phyloP scores from a whole-genome alignment of 2,888 invertebrate species.

The Tenthredo amoena region DNA sequence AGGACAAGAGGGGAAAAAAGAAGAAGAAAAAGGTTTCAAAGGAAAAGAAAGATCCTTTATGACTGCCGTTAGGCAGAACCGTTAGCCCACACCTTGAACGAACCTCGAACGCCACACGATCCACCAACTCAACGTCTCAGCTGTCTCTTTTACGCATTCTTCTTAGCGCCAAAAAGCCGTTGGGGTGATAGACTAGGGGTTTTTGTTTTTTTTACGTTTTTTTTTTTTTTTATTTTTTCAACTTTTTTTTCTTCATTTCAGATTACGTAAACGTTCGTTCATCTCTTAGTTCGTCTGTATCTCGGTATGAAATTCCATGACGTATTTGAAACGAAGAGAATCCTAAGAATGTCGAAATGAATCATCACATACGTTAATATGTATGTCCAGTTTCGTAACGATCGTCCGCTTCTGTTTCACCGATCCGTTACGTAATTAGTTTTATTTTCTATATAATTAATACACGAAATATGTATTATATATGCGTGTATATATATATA shows the following conservation, averaged over 20 bases:
- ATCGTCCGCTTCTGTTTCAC: background rate
- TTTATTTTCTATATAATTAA: background rate
- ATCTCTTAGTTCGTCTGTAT: background rate
- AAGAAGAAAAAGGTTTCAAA: slow-evolving; percentile 4
- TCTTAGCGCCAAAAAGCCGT: slow-evolving; percentile 27
- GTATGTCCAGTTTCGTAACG: background rate
- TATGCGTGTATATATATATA: background rate
- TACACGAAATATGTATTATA: background rate
- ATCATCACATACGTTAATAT: background rate
- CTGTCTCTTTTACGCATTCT: slow-evolving; percentile 28
- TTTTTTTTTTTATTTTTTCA: background rate
- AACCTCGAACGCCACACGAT: slow-evolving; percentile 19
- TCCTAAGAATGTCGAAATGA: background rate
- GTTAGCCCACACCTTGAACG: slow-evolving; percentile 48
- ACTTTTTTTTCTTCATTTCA: background rate
- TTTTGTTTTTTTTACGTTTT: background rate
- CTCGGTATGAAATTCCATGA: background rate
- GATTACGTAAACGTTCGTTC: slow-evolving; percentile 1
- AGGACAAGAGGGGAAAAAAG: background rate
- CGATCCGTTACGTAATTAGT: background rate
- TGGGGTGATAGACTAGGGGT: slow-evolving; percentile 18
- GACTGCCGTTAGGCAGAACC: slow-evolving; percentile 43
- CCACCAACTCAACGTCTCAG: slow-evolving; percentile 31
- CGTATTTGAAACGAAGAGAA: background rate
- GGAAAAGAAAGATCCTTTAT: slow-evolving; percentile 44